Base-by-base conservation (phyloP, 64 coral and sea anemone species). In the Montipora capricornis region DNA sequence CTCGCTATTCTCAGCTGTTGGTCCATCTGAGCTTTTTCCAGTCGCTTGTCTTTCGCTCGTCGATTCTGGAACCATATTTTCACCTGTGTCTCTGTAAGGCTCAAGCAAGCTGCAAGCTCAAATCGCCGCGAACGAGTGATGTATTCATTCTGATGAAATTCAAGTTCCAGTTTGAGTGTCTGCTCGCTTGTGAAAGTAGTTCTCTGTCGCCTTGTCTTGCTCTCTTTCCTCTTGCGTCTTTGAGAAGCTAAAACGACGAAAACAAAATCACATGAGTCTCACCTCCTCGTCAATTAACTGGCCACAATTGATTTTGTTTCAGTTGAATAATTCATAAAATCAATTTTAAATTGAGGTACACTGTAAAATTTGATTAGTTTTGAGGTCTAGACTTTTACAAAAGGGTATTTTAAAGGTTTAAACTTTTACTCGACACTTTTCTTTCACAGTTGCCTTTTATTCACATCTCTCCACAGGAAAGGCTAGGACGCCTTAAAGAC, bases 21-120 rank as follows among this genome's bases (percentile, higher is more conserved):
- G 70, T 99, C 98, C 92, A 99, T 94, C 89, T 99, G 98, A 62
- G 98, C 98, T 48, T 99, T 99, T 87, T 99, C 98, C 12, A 99
- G 57, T 44, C 98, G 98, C 47, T 99, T 99, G 92, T 99, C 98
- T 92, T 99, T 99, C 44, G 98, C 98, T 64, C 98, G 85, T 16
- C 98, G 92, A 80, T 99, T 99, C 90, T 99, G 98, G 59, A 99
- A 99, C 98, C 98, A 99, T 85, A 99, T 99, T 92, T 99, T 99
- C 60, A 99, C 98, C 78, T 99, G 98, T 80, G 98, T 99, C 87
- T 99, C 98, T 44, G 98, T 99, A 6, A 99, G 89, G 75, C 76
- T 99, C 1, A 99, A 76, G 14, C 95, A 99, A 2, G 98, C 98
- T 47, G 98, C 98, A 10, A 99, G 90, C 69, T 99, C 98, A 90